A percentile compares a stretch with the other conserved stretches of the same genome.
These are phyloP conservation scores for Odontamblyopus rebecca DNA, from an alignment of 2,797 vertebrate genomes.

Conservation along the genomic window DNA sequence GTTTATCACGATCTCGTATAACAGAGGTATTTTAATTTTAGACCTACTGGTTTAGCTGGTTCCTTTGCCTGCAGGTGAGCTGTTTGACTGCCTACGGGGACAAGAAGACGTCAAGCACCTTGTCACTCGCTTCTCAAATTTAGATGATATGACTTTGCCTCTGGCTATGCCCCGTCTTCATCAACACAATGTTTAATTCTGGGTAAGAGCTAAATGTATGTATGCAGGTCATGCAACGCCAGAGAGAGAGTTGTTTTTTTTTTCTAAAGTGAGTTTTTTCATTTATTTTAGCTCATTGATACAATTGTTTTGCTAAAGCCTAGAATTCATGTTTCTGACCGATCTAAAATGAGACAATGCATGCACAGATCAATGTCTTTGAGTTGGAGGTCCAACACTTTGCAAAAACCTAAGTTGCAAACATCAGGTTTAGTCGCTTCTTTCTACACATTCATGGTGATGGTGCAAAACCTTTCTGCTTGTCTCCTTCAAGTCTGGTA, in stretches of 20 bases:
- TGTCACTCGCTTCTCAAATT: constrained; percentile 50
- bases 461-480: too few relatives aligned
- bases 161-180: constrained; percentile 46
- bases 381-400: too few relatives aligned
- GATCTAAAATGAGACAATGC: neutral
- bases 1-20: constrained; percentile 7
- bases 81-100: constrained; percentile 52
- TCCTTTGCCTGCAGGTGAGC: constrained; percentile 53
- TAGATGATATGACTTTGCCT: constrained; percentile 53
- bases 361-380: too few relatives aligned
- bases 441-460: neutral
- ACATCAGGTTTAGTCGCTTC: too few relatives aligned
- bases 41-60: constrained; percentile 35
- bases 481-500: too few relatives aligned
- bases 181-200: constrained; percentile 49
- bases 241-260: neutral
- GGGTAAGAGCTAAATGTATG: constrained; percentile 21
- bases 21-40: constrained; percentile 40
- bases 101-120: constrained; percentile 57
- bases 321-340: too few relatives aligned
- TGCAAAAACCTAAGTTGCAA: too few relatives aligned
- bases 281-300: neutral
- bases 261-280: neutral
- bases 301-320: neutral
- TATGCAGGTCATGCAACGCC: constrained; percentile 1